These are phyloP conservation scores for Holotrichia oblita DNA, from an alignment of 1,140 invertebrate genomes.

Conservation along the genomic window DNA sequence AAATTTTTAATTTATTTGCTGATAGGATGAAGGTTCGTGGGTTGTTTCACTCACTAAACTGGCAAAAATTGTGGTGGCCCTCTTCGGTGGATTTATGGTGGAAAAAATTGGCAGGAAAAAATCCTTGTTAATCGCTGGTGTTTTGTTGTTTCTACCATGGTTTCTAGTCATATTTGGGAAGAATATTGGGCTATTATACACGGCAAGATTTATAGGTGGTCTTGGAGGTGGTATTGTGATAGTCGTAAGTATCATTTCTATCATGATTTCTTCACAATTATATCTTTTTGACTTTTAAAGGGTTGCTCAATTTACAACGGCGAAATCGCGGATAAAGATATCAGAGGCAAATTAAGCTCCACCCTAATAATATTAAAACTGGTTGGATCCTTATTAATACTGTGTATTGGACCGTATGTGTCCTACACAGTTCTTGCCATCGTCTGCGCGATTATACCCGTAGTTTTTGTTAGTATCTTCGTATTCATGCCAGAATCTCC, in stretches of 20 bases:
- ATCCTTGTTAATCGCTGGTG: too few relatives aligned
- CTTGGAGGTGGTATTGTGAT: too few relatives aligned
- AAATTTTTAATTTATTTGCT: too few relatives aligned
- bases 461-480: not conserved
- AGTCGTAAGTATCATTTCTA: too few relatives aligned
- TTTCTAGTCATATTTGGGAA: not conserved
- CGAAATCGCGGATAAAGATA: slow-evolving; percentile 23
- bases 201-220: too few relatives aligned
- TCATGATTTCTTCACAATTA: too few relatives aligned
- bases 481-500: slow-evolving; percentile 36
- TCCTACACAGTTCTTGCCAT: not conserved
- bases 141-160: not conserved
- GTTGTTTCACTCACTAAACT: too few relatives aligned
- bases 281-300: not conserved
- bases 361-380: not conserved
- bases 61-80: too few relatives aligned
- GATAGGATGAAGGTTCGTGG: too few relatives aligned
- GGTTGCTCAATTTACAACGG: slow-evolving; percentile 5
- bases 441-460: not conserved
- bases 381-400: not conserved
- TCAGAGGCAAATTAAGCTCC: not conserved
- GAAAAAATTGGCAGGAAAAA: too few relatives aligned
- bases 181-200: too few relatives aligned
- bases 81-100: too few relatives aligned
- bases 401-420: not conserved